Conservation (phyloP, 2,113 vertebrate genomes). For the Globicephala melas region DNA sequence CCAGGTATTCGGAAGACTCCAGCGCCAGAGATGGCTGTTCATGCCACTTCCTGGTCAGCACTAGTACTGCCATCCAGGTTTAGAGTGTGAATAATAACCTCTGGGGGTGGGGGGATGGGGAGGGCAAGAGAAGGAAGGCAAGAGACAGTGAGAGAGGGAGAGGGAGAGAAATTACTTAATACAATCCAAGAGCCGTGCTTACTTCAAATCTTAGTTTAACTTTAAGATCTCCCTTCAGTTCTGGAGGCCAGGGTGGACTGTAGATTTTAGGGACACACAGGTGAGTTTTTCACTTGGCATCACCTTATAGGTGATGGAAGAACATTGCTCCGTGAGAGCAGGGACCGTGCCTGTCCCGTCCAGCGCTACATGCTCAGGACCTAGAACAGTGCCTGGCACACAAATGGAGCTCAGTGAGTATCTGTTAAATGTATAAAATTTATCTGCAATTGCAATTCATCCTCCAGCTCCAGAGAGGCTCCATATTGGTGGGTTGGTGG, state of each 20-base stretch:
- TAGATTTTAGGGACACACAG: neutral
- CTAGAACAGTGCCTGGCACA: neutral
- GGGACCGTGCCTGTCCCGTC: neutral
- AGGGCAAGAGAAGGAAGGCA: too few relatives aligned
- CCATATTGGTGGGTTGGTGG: neutral
- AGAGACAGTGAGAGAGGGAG: too few relatives aligned
- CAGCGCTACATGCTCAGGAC: neutral
- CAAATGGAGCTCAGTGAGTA: neutral
- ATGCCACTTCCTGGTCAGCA: neutral
- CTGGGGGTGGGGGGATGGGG: neutral
- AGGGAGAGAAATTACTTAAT: neutral
- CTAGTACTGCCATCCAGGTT: neutral
- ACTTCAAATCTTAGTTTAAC: neutral
- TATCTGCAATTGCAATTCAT: neutral
- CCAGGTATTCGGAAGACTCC: neutral
- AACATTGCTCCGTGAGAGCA: rapidly evolving
- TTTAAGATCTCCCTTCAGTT: neutral
- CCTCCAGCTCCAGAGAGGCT: neutral
- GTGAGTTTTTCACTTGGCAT: neutral
- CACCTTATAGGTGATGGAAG: neutral
- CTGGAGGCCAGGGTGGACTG: neutral
- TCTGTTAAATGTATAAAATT: neutral
- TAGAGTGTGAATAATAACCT: neutral
- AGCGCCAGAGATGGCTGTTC: neutral
- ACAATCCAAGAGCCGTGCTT: neutral